Conservation (phyloP, 1,140 invertebrate species). For the Augochlora pura region DNA sequence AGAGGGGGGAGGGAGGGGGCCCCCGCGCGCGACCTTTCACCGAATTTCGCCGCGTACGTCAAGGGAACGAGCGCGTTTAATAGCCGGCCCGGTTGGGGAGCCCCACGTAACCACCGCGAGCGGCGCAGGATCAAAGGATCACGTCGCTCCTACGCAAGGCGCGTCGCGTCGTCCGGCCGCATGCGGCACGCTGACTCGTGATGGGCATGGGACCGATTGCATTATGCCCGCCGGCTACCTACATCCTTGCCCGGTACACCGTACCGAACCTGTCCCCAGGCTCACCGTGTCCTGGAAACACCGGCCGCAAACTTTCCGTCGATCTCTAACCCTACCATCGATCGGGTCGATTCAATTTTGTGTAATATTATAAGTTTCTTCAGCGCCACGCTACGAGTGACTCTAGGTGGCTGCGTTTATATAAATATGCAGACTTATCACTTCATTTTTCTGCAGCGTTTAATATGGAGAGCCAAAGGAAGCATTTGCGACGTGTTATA, state of each 20-base stretch:
- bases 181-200: slow-evolving; percentile 53
- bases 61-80: slow-evolving; percentile 58
- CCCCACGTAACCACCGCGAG: slow-evolving; percentile 44
- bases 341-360: too few relatives aligned
- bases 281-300: neutral
- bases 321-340: too few relatives aligned
- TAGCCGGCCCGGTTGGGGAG: slow-evolving; percentile 41
- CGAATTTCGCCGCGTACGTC: slow-evolving; percentile 58
- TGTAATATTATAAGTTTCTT: too few relatives aligned
- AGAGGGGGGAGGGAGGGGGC: too few relatives aligned
- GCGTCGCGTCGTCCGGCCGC: slow-evolving; percentile 55
- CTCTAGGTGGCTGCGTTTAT: too few relatives aligned
- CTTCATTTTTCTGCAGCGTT: too few relatives aligned
- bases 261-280: neutral
- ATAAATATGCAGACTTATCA: too few relatives aligned
- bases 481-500: too few relatives aligned
- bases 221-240: slow-evolving; percentile 42
- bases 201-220: slow-evolving; percentile 64
- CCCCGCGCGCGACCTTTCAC: slow-evolving; percentile 56
- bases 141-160: slow-evolving; percentile 63
- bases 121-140: slow-evolving; percentile 64
- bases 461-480: too few relatives aligned
- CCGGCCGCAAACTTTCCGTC: too few relatives aligned
- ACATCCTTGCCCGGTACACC: slow-evolving; percentile 1
- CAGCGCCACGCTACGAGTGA: too few relatives aligned